Evolutionary conservation across 37 sponge, comb jelly and placozoan species (phyloP), one percentile per base, ranked within the genome.

Genomic region (Dysidea cf. avara): DNA sequence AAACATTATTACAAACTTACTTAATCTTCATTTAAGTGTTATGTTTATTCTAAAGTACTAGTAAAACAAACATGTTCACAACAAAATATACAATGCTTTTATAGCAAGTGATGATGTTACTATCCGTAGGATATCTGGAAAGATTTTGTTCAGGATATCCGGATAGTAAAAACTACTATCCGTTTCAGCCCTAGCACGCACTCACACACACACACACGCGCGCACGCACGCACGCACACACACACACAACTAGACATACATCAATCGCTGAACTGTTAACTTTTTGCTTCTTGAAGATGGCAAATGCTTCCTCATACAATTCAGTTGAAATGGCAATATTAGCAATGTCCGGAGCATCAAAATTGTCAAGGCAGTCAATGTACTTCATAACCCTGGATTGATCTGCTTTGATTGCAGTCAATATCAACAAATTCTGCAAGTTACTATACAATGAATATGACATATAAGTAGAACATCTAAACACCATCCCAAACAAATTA

Each of bases 241-340:
- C n/a, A n/a, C n/a, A 59, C 61, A 22, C 12, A 12, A 59, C 20
- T 12, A n/a, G n/a, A n/a, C 74, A 5, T 37, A 86, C 87, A 46
- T 88, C 78, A 64, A 88, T 85, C 38, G 90, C 90, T n/a, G 90
- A 88, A 33, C 73, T 88, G 76, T 88, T 84, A 33, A 88, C 90
- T 17, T 88, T 84, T 57, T 84, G 83, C 68, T 88, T 88, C 84
- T 84, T 83, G 76, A 86, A 88, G 52, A 88, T 88, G 59, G 90
- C 90, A 71, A 88, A 88, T 9, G 90, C 90, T 53, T 88, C 90
- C 65, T 88, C 90, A 55, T 69, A 88, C 69, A 88, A 68, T 69
- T 84, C 78, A 38, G 62, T 84, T 57, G 40, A 78, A 74, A 88
- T 88, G 24, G 90, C 90, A 57, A 88, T 88, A 64, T 84, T 84